phyloP scores from a whole-genome alignment of 1,140 invertebrate species.

The Littorina saxatilis region DNA sequence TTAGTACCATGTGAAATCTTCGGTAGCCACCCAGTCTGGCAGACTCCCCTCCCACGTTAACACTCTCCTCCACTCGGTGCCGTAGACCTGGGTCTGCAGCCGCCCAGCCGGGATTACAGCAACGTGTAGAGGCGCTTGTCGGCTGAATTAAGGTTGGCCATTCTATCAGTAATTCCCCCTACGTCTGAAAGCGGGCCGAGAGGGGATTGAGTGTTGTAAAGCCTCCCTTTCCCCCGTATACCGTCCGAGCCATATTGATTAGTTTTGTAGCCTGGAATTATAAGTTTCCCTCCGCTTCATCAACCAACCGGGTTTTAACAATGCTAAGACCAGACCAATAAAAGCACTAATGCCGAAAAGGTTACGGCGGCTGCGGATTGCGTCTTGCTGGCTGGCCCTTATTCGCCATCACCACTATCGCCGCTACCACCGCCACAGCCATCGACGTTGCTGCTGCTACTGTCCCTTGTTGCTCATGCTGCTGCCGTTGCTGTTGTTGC shows the following conservation, averaged over 20 bases:
- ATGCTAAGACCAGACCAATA: slow-evolving; percentile 27
- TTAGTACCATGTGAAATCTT: not conserved
- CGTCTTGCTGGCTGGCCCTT: not conserved
- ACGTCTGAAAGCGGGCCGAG: slow-evolving; percentile 1
- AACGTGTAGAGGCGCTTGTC: slow-evolving; percentile 19
- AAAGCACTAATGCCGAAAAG: slow-evolving; percentile 23
- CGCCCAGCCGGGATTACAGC: not conserved
- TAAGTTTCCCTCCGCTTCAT: slow-evolving; percentile 25
- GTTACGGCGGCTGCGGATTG: slow-evolving; percentile 10
- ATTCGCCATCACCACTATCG: no score
- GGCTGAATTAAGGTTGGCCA: slow-evolving; percentile 19
- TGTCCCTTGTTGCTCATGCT: no score
- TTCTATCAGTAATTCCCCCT: not conserved
- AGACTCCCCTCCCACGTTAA: no score
- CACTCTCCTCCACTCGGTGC: no score
- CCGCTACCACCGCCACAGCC: no score
- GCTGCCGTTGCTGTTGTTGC: no score
- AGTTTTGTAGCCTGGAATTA: slow-evolving; percentile 28
- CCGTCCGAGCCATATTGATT: slow-evolving; percentile 23
- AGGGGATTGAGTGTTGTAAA: slow-evolving; percentile 23
- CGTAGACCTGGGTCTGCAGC: not conserved
- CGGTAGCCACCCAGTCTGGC: no score
- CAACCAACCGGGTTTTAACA: slow-evolving; percentile 19
- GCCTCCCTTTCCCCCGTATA: not conserved
- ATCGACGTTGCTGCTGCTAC: no score